Evolutionary conservation across 2,888 invertebrate genomes (phyloP).

Genomic region (Neria commutata): DNA sequence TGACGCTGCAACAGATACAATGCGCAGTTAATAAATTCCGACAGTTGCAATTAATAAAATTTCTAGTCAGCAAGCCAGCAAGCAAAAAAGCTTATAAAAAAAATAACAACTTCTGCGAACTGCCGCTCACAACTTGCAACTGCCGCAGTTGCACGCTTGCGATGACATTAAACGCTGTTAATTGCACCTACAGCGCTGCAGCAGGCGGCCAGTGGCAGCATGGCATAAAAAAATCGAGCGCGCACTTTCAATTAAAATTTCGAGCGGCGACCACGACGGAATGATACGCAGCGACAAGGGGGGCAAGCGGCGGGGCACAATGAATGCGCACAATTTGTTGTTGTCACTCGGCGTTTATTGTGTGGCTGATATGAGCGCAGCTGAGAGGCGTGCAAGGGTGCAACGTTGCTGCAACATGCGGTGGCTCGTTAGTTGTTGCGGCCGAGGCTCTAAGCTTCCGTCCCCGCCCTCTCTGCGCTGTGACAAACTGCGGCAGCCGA

Average conservation of each 20-base stretch:
- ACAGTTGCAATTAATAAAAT: neutral
- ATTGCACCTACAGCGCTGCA: neutral
- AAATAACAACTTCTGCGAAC: neutral
- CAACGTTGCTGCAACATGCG: neutral
- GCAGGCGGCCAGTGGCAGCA: neutral
- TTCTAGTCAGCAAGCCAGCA: neutral
- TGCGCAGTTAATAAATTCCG: neutral
- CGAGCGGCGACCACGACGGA: no score
- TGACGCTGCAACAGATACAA: no score
- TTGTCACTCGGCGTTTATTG: neutral
- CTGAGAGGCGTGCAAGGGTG: neutral
- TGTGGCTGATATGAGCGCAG: neutral
- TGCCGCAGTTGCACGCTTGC: neutral
- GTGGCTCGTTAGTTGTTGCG: neutral
- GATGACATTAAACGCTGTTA: neutral
- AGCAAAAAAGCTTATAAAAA: neutral
- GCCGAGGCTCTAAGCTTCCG: constrained; percentile 1
- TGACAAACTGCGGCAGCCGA: constrained; percentile 13
- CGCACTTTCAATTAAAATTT: constrained; percentile 24
- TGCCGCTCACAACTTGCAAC: neutral
- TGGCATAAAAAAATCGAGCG: no score
- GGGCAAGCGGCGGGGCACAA: neutral
- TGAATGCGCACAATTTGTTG: constrained; percentile 28
- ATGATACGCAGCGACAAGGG: no score
- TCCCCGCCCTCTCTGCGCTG: neutral